Percentiles rank a stretch among this genome's conserved stretches.
These are phyloP conservation scores for Melanchra persicariae DNA, from an alignment of 2,888 invertebrate genomes.

Conservation along the genomic window DNA sequence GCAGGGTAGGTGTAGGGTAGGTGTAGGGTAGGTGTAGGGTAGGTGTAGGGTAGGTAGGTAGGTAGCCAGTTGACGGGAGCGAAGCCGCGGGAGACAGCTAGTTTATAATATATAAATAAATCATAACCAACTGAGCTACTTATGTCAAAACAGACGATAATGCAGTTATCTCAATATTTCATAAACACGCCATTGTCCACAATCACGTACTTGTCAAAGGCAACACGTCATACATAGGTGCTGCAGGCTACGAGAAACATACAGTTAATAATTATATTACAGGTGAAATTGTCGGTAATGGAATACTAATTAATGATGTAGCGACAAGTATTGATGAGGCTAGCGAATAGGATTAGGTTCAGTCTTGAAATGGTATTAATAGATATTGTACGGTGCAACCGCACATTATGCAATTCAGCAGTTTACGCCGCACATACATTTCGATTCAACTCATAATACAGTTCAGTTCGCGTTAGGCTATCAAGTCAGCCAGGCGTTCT, in stretches of 20 bases:
- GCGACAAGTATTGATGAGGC: background rate
- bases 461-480: too few relatives aligned
- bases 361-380: conserved; percentile 4
- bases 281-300: background rate
- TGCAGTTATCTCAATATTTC: conserved; percentile 23
- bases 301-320: conserved; percentile 17
- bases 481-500: too few relatives aligned
- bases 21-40: too few relatives aligned
- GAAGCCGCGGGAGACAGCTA: too few relatives aligned
- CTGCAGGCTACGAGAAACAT: conserved; percentile 1
- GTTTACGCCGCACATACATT: too few relatives aligned
- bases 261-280: background rate
- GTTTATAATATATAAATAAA: too few relatives aligned
- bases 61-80: too few relatives aligned
- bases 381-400: too few relatives aligned
- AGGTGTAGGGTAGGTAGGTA: too few relatives aligned
- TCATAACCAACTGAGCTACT: conserved; percentile 7
- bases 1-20: too few relatives aligned
- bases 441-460: too few relatives aligned
- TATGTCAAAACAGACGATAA: conserved; percentile 9
- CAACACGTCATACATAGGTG: background rate
- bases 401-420: too few relatives aligned
- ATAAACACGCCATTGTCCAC: conserved; percentile 23
- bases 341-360: background rate
- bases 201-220: conserved; percentile 9